phyloP scores from a whole-genome alignment of 2,888 invertebrate species.

The Nemotelus nigrinus region DNA sequence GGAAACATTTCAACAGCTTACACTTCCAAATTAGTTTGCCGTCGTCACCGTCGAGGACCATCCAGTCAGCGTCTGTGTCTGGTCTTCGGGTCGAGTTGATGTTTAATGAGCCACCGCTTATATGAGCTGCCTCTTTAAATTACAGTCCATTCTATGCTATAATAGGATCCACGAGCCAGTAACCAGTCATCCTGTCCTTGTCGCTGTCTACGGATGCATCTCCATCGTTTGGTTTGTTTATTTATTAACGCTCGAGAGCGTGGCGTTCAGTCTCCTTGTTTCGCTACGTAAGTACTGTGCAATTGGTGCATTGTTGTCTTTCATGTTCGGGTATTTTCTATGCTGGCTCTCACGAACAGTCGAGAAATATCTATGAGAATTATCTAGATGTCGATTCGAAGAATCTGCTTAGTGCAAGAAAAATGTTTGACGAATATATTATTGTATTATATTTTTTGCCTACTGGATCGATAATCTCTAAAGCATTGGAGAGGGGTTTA shows the following conservation, averaged over 20 bases:
- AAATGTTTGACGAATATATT: too few relatives aligned
- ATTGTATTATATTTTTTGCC: too few relatives aligned
- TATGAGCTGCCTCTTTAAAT: slow-evolving; percentile 41
- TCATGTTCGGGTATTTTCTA: too few relatives aligned
- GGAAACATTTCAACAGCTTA: slow-evolving; percentile 31
- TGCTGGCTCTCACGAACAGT: too few relatives aligned
- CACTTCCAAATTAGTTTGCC: slow-evolving; percentile 37
- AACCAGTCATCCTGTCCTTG: background rate
- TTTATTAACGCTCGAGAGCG: slow-evolving; percentile 33
- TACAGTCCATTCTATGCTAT: slow-evolving; percentile 37
- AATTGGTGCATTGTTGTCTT: too few relatives aligned
- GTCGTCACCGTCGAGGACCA: background rate
- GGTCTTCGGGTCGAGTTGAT: slow-evolving; percentile 2
- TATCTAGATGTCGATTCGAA: too few relatives aligned
- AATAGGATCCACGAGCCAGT: slow-evolving; percentile 17
- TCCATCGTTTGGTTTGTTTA: slow-evolving; percentile 19
- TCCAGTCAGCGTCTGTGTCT: background rate
- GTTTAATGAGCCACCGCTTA: slow-evolving; percentile 40
- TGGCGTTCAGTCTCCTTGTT: slow-evolving; percentile 15
- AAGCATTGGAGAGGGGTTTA: too few relatives aligned
- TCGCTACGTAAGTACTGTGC: slow-evolving; percentile 12
- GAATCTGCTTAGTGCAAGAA: too few relatives aligned
- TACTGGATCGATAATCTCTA: too few relatives aligned
- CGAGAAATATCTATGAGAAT: too few relatives aligned
- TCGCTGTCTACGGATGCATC: background rate